Evolutionary conservation across 35 echinoderm and acorn worm genomes (phyloP), one percentile per base, ranked within the genome.

Genomic region (Lytechinus variegatus): DNA sequence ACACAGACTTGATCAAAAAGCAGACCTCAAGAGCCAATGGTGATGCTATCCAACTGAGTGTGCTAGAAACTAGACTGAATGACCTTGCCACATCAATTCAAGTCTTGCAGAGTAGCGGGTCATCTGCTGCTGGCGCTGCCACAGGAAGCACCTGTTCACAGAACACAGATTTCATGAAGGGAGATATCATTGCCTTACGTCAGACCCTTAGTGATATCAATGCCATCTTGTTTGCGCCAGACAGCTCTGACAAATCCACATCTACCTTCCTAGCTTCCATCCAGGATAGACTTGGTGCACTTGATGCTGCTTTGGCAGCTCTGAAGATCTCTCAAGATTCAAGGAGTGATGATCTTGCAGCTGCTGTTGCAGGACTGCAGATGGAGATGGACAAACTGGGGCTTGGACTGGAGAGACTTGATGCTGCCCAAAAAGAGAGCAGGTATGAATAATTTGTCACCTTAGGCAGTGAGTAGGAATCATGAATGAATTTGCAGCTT

Each of bases 11-110:
- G 53, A 51, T 53, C 56, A 57, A 91, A 28, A 92, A 92, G 60
- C 89, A 57, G 79, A 66, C 87, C 9, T 91, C 95, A 13, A 56
- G 89, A 21, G 56, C 95, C 13, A 54, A 57, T 60, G 54, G 56
- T 27, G 89, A 96, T 92, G 10, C 95, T 54, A 91, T 92, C 56
- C 89, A 96, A 54, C 55, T 96, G 44, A 92, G 89, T 96, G 54
- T 89, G 58, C 89, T 55, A 44, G 54, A 96, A 54, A 16, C 95
- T 53, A 91, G 91, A 27, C 28, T 91, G 27, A 91, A 96, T 86
- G 95, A 96, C 13, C n/a, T 91, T 54, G 14, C 89, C 16, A 9
- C 58, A 44, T 91, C 58, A 24, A 92, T 57, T 89, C 61, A 96
- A 79, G 66, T 19, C 66, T 79, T 79, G 66, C 66, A 19, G 66